Base-by-base conservation (phyloP, 2,888 invertebrate species). In the Chydorus sphaericus region DNA sequence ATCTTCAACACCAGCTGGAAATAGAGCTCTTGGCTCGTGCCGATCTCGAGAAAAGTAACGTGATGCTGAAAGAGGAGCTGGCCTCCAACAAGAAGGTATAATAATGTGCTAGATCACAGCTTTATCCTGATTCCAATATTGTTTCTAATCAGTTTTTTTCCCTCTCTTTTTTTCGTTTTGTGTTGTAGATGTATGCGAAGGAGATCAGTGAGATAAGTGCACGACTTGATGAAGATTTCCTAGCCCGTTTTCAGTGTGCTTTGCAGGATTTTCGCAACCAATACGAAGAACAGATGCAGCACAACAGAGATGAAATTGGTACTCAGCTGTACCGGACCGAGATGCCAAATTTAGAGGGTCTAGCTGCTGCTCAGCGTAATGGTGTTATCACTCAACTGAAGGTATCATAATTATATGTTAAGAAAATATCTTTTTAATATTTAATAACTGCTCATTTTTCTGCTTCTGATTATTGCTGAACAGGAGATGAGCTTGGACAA, bases 191-290 rank as follows among this genome's bases (percentile, higher is more conserved):
- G 61, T 83, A 80, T 72, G 82, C 85, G 64, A 83, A 93, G 72
- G 90, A 94, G 71, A 88, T 96, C 66, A 89, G 89, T 49, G 94
- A 96, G 71, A 85, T 93, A 63, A 94, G 96, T 69, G 90, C 90
- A 2, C 83, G 90, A 23, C 75, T 96, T 37, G 81, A 89, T 14
- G 85, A 89, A 64, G 89, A 94, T 64, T 97, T 96, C 66, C 94
- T 97, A 70, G 85, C 84, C 7, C 89, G 89, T 68, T 73, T 98
- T 57, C 87, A 90, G 65, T 86, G 92, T 64, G 88, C 91, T 10
- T 75, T 98, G 55, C 85, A 88, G 64, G 90, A 91, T 65, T 75
- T 97, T 63, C 81, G 97, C 26, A 90, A 88, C 55, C 91, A 96
- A 65, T 93, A 94, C 67, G 96, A 96, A 67, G 78, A 75, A 16